Evolutionary conservation across 2,113 vertebrate genomes (phyloP).

Genomic region (Pelecanus crispus): DNA sequence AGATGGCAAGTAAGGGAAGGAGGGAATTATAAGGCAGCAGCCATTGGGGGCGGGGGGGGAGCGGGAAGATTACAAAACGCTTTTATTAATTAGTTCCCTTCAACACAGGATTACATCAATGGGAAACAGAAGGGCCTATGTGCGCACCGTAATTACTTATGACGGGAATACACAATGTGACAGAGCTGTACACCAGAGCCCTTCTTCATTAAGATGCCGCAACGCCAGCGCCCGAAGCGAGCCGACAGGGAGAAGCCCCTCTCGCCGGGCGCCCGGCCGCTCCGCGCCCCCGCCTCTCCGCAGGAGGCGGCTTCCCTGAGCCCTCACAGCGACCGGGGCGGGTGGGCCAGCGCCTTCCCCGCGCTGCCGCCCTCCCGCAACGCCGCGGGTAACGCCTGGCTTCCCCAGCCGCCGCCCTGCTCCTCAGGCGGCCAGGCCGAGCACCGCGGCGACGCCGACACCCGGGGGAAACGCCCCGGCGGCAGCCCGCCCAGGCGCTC

Average conservation of each 20-base stretch:
- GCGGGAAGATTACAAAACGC: no score
- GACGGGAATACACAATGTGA: not conserved
- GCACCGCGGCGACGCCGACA: no score
- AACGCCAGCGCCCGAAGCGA: not conserved
- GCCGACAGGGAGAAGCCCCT: accelerated
- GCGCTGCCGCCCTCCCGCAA: not conserved
- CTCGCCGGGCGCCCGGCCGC: no score
- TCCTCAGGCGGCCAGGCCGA: not conserved
- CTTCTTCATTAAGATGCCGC: accelerated
- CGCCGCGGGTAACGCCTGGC: accelerated
- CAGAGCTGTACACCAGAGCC: not conserved
- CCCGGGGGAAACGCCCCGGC: not conserved
- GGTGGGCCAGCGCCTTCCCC: not conserved
- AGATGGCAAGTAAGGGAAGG: not conserved
- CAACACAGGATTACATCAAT: not conserved
- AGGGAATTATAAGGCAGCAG: not conserved
- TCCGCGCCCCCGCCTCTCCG: not conserved
- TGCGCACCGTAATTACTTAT: not conserved
- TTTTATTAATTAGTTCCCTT: not conserved
- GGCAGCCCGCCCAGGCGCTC: no score
- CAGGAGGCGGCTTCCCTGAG: not conserved
- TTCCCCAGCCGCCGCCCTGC: not conserved
- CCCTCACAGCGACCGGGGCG: no score
- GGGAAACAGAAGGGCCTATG: not conserved
- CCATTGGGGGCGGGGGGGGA: no score